Evolutionary conservation across 2,797 vertebrate genomes (phyloP).

Genomic region (Pangasius larnaudii): DNA sequence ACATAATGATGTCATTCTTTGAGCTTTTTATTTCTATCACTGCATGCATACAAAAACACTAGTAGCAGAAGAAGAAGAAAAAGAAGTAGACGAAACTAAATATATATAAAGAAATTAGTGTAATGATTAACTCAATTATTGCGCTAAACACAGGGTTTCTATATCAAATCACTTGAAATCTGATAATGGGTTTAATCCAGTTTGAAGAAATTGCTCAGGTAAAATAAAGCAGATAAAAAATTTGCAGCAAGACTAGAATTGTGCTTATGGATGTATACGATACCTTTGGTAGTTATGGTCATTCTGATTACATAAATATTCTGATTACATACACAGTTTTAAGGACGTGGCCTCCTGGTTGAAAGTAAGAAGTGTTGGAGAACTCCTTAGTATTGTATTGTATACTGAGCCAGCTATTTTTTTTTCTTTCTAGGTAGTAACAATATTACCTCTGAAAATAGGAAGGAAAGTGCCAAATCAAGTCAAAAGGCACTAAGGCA

Average conservation of each 20-base stretch:
- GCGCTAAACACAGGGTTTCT: not conserved
- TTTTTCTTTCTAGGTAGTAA: not conserved
- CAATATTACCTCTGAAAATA: not conserved
- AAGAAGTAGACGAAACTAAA: not conserved
- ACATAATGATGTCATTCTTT: not conserved
- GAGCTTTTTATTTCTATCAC: not conserved
- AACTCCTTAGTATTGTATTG: not conserved
- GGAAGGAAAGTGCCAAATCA: not conserved
- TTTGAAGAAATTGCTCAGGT: not conserved
- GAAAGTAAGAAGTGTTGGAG: not conserved
- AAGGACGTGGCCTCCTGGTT: not conserved
- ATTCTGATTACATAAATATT: not conserved
- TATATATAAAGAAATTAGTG: not conserved
- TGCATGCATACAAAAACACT: not conserved
- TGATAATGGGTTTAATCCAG: not conserved
- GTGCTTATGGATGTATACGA: not conserved
- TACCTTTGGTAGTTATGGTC: not conserved
- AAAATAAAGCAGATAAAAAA: not conserved
- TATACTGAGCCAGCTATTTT: not conserved
- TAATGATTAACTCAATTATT: not conserved
- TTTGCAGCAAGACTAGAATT: not conserved
- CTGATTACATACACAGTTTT: not conserved
- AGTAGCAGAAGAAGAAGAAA: not conserved
- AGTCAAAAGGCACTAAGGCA: not conserved
- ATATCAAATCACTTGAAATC: not conserved